Base-by-base conservation (phyloP, 2,888 invertebrate species). In the Catocala sponsa region DNA sequence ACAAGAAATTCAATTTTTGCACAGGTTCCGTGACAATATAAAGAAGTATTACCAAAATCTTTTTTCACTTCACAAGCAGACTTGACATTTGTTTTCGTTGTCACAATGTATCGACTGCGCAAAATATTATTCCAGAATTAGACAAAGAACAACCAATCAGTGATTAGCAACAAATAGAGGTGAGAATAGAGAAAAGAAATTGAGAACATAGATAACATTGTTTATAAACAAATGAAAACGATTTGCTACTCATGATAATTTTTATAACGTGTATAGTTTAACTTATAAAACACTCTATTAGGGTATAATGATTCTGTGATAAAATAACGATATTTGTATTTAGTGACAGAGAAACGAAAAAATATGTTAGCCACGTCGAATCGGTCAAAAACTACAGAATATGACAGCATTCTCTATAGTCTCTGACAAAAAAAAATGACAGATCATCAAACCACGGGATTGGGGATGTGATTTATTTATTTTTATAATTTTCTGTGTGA, bases 371-470 rank as follows among this genome's bases (percentile, higher is more conserved):
- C 73, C 75, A 74, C 73, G 73, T 75, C 53, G 46, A 51, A 11
- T 13, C n/a, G 0, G 25, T 51, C 57, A 70, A 57, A 67, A 62
- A 59, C 43, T 64, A 69, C 12, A 63, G 55, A 65, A 6, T 4
- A 6, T 76, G 76, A 76, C 74, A 74, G 57, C 41, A 58, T 50
- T 63, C 55, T 61, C 49, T 64, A 51, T 51, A 59, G 51, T 72
- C 65, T 72, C 58, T 76, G 73, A 64, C 65, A 63, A 68, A 78
- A 72, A 78, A 72, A 69, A 81, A 80, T 85, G 85, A 88, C 88
- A 88, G 83, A 76, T 84, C 81, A 83, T 77, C 80, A 78, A 74
- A 83, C 82, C 84, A 87, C 86, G 84, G 86, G 85, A 83, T 82
- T 79, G 76, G 83, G 79, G 82, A 84, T 85, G 80, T 86, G 82